These are phyloP conservation scores for Oikopleura albicans DNA, from an alignment of 23 tunicate genomes.

Conservation along the genomic window DNA sequence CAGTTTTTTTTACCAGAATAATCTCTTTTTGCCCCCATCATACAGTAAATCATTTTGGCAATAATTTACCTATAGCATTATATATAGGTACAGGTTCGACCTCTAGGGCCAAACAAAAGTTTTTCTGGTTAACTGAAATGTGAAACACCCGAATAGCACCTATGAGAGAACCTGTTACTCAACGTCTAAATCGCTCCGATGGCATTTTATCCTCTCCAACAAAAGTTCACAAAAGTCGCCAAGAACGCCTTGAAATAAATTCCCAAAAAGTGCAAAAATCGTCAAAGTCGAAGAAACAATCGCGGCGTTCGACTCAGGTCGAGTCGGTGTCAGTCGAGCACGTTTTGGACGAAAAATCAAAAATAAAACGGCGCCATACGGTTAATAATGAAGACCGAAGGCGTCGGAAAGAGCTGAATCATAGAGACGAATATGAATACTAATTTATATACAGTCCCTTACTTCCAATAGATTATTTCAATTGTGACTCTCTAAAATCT, in stretches of 20 bases:
- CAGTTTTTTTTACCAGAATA: no score
- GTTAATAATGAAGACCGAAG: neutral
- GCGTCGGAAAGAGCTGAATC: neutral
- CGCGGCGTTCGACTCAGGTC: neutral
- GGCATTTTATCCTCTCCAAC: neutral
- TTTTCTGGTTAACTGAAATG: no score
- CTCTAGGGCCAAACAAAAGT: no score
- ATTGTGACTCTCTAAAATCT: no score
- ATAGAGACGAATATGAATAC: neutral
- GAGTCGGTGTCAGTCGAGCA: neutral
- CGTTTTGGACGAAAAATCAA: neutral
- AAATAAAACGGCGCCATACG: neutral
- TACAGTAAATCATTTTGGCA: no score
- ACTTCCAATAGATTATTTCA: no score
- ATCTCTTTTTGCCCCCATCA: no score
- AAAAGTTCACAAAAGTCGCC: conserved; percentile 14
- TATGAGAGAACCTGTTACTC: neutral
- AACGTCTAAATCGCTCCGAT: neutral
- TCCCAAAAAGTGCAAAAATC: neutral
- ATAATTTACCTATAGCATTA: no score
- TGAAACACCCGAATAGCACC: no score
- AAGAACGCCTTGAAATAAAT: neutral
- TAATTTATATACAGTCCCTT: no score
- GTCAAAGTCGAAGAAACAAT: neutral
- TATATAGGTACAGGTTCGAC: no score